Base-by-base conservation (phyloP, 2,797 vertebrate species). In the Halcyon leucocephala region DNA sequence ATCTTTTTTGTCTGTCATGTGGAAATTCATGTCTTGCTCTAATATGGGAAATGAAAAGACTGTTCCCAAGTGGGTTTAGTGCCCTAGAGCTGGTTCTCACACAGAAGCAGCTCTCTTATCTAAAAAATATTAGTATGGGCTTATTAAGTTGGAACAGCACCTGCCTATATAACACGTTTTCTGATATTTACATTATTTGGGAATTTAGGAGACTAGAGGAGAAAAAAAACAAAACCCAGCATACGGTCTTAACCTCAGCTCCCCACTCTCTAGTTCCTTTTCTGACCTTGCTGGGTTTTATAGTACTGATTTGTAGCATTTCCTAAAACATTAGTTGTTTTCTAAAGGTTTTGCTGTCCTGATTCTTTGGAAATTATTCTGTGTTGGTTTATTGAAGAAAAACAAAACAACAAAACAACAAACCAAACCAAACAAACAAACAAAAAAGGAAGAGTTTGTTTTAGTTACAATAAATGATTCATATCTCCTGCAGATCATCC, bases 391-490 rank as follows among this genome's bases (percentile, higher is more conserved):
- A 65, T 80, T 76, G 48, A 72, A 62, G 76, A 1, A 9, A 9
- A 25, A 4, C 8, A 25, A 44, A 10, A 8, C 49, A 28, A 26
- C 6, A 48, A 48, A 48, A 13, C 49, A 51, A 51, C 49, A 51
- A 51, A 42, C 42, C 15, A 28, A 48, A 22, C 12, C 21, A 22
- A 48, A 17, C 26, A 51, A 51, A 10, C 49, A 18, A 52, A n/a
- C 37, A 4, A 6, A 49, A 10, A 37, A 39, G 41, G 7, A 21
- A 33, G 11, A 17, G 20, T 26, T 69, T 83, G 26, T 25, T 93
- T 91, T 80, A 92, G 72, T 70, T 77, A 17, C 55, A 84, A 84
- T 91, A 66, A 91, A 97, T 95, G 73, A 95, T 95, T 95, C 73
- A 96, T 94, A 67, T 55, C 18, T 91, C 39, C 60, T 67, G 55